These are phyloP conservation scores for Myiotriccus ornatus DNA, from an alignment of 2,797 vertebrate species.

Conservation along the genomic window DNA sequence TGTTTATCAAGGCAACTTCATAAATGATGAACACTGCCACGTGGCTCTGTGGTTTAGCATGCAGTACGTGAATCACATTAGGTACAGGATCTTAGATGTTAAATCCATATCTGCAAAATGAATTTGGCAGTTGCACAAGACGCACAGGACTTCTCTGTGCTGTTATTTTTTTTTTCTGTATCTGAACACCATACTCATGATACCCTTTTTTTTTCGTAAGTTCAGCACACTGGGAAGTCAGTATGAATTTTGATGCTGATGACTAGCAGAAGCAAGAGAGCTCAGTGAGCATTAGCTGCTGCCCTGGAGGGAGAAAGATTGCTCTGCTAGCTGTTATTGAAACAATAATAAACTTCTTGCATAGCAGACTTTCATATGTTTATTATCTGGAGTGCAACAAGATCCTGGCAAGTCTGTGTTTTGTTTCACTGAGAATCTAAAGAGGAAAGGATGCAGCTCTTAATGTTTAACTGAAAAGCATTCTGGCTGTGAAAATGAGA, in stretches of 20 bases:
- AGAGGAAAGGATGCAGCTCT: neutral
- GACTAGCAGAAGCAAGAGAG: neutral
- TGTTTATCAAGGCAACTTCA: neutral
- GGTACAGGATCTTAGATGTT: rapidly evolving
- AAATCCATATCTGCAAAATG: neutral
- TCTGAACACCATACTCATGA: neutral
- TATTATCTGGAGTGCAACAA: neutral
- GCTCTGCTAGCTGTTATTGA: neutral
- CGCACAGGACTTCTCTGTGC: neutral
- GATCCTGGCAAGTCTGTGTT: neutral
- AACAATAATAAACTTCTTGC: neutral
- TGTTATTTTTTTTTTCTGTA: neutral
- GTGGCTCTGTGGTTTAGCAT: neutral
- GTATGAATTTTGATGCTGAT: neutral
- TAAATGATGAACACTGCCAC: neutral
- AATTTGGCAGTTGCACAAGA: neutral
- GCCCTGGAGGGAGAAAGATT: neutral
- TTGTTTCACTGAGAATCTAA: neutral
- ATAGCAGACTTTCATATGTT: neutral
- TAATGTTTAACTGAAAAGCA: neutral
- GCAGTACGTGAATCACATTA: neutral
- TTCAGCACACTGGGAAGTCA: neutral
- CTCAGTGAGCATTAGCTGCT: neutral
- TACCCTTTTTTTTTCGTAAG: neutral
- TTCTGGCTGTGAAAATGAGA: neutral